Conservation (phyloP, 2,113 vertebrate species). For the Festucalex cinctus region DNA sequence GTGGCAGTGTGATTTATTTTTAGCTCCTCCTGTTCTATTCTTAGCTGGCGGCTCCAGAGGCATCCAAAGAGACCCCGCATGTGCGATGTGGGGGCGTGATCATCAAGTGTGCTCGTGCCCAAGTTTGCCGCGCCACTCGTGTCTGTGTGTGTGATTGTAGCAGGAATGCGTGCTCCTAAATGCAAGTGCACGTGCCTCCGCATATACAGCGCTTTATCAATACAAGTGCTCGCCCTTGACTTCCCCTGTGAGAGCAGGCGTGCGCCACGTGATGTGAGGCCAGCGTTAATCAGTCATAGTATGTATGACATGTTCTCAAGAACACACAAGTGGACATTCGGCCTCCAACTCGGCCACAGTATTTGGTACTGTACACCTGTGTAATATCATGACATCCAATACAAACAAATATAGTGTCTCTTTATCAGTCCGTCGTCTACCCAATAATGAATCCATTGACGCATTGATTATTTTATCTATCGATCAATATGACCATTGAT, state of each 20-base stretch:
- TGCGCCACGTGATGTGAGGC: not conserved
- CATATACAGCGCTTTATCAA: not conserved
- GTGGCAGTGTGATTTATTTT: constrained; percentile 54
- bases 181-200: constrained; percentile 8
- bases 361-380: not conserved
- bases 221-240: not conserved
- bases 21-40: constrained; percentile 63
- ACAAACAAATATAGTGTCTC: not conserved
- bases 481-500: not conserved
- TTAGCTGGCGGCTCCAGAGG: constrained; percentile 48
- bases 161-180: not conserved
- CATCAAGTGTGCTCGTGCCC: constrained; percentile 31
- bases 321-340: not conserved
- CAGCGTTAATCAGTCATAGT: not conserved
- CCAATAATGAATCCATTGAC: not conserved
- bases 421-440: not conserved
- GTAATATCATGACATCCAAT: not conserved
- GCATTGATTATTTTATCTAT: too few species aligned
- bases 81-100: constrained; percentile 45
- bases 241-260: not conserved
- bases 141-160: constrained; percentile 9
- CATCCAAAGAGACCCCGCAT: constrained; percentile 27
- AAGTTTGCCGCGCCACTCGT: constrained; percentile 5
- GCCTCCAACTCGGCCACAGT: not conserved
- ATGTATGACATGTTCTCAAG: not conserved